Base-by-base conservation (phyloP, 2,797 vertebrate genomes). In the Paratrypauchen microcephalus region DNA sequence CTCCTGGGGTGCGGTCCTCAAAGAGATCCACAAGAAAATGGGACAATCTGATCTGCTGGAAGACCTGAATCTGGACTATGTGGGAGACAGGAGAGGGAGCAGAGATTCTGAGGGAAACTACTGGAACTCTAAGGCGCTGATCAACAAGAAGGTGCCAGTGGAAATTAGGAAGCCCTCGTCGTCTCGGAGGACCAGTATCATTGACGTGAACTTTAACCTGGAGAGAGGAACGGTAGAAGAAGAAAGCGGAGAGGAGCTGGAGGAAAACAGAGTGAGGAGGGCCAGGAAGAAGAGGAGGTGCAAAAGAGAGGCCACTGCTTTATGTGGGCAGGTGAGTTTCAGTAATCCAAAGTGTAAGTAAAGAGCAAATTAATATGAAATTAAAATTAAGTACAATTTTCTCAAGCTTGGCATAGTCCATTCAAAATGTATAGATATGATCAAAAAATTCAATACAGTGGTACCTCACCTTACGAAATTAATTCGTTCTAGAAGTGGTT, bases 131-230 rank as follows among this genome's bases (percentile, higher is more conserved):
- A 74, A 86, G 28, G 77, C 86, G 55, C 62, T 87, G 5, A 62
- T 90, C 1, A 92, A 90, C 73, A 90, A 72, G 72, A 90, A 88
- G 67, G 74, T 85, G 16, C 79, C 89, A 0, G 72, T 75, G 0
- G 90, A 93, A 67, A 75, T 86, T 52, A 82, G 80, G 5, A 80
- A 71, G 19, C 75, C 84, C 4, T 69, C 76, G 1, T 86, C 84
- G 0, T 80, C 85, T 15, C 67, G 71, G 4, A 81, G 89, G 28
- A 84, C 83, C 13, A 90, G 77, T 74, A 77, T 91, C 76, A 90
- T 90, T 2, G 87, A 92, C 26, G 70, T 92, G 65, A 89, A 87
- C 80, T 91, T 91, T 65, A 90, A 92, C 47, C 50, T 80, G 39
- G 85, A 84, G 18, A 83, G 13, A 65, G 55, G 57, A 1, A 76